phyloP scores from a whole-genome alignment of 2,797 vertebrate species.

The Poeciliopsis paucimaculata region DNA sequence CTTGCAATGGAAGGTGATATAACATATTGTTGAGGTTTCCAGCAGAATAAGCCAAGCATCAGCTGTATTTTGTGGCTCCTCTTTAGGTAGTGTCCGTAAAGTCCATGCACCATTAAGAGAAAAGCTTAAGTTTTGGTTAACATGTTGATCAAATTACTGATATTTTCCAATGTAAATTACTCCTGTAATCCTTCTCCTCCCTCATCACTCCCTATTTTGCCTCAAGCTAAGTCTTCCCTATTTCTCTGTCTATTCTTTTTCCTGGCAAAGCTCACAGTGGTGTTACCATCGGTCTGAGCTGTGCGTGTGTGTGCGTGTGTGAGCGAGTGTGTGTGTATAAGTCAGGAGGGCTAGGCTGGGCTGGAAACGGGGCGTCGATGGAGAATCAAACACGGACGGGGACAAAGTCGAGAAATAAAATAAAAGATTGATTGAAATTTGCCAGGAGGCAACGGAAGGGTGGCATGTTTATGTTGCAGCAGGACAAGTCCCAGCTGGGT shows the following conservation, averaged over 20 bases:
- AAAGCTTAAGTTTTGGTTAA: background rate
- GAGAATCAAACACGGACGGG: constrained; percentile 13
- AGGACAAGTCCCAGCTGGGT: constrained; percentile 65
- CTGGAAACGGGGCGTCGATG: constrained; percentile 63
- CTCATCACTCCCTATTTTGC: constrained; percentile 41
- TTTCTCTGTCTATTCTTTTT: constrained; percentile 56
- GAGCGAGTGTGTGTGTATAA: constrained; percentile 20
- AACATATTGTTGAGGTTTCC: background rate
- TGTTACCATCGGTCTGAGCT: constrained; percentile 70
- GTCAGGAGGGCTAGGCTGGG: constrained; percentile 63
- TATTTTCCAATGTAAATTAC: constrained; percentile 1
- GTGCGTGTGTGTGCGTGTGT: constrained; percentile 42
- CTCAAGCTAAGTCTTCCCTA: constrained; percentile 35
- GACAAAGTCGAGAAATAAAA: constrained; percentile 18
- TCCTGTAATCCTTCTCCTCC: constrained; percentile 10
- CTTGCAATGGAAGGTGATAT: background rate
- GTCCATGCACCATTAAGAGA: background rate
- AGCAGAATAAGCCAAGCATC: background rate
- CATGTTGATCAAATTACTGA: background rate
- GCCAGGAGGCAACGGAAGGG: constrained; percentile 13
- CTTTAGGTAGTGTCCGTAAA: background rate
- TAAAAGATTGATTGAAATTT: constrained; percentile 18
- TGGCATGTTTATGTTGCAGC: constrained; percentile 42
- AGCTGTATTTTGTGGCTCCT: background rate
- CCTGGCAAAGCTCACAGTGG: constrained; percentile 65